Evolutionary conservation across 2,888 invertebrate genomes (phyloP), one percentile per base, ranked within the genome.

Genomic region (Charanyca ferruginea): DNA sequence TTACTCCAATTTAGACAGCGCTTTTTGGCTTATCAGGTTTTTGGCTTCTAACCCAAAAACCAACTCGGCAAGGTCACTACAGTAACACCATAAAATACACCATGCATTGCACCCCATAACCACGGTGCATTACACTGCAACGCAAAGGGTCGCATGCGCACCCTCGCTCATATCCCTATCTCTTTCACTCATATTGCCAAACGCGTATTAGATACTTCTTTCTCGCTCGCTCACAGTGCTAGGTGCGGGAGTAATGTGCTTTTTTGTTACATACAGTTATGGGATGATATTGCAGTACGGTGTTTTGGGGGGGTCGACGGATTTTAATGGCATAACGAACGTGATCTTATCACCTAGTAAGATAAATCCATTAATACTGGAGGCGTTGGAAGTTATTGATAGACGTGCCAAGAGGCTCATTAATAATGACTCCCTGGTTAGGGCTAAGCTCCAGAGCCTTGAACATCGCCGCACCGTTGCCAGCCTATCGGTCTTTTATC

Each of bases 91-190:
- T 74, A 58, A 74, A 73, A 73, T 77, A 49, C 79, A 80, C 61
- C 66, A 70, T 73, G 66, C 72, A 68, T 54, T 57, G 60, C 82
- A 81, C 80, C 83, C 83, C 63, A 67, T 47, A 67, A 25, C 58
- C 32, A 66, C 66, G 72, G 80, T 80, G 72, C 80, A 77, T 82
- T 83, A 84, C 83, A 73, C 76, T 66, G 77, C 74, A 74, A 58
- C 41, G 69, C 48, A 54, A 68, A 73, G 86, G 86, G 87, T 80
- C 87, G 87, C 81, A 49, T 22, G 83, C 87, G 87, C 84, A 87
- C 87, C 87, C 87, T 74, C 59, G 53, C 25, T 35, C 1, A 54
- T 32, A 44, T 44, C n/a, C n/a, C 6, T 28, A 20, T 78, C 70
- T 53, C 66, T 59, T n/a, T 84, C 71, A 59, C 51, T 60, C 72